Evolutionary conservation across 2,113 vertebrate genomes (phyloP).

Genomic region (Ia io): DNA sequence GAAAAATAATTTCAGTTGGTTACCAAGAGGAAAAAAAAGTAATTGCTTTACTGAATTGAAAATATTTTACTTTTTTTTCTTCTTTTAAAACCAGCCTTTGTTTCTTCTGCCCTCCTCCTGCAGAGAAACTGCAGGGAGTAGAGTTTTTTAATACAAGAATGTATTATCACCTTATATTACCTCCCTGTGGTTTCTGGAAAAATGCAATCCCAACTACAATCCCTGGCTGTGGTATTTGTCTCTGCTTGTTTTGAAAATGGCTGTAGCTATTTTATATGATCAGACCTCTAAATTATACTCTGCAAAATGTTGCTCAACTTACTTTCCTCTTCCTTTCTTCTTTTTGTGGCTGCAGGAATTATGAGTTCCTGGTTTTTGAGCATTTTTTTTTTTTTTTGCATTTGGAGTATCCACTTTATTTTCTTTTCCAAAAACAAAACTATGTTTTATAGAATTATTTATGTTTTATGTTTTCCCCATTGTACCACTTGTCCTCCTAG

Average conservation of each 20-base stretch:
- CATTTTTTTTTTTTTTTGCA: not conserved
- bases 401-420: constrained; percentile 20
- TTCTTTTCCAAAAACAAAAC: not conserved
- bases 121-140: constrained; percentile 34
- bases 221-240: constrained; percentile 19
- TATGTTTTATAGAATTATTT: not conserved
- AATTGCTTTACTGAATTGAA: not conserved
- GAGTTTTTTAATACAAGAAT: constrained; percentile 50
- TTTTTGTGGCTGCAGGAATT: not conserved
- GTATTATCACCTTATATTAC: constrained; percentile 65
- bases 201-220: constrained; percentile 15
- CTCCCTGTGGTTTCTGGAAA: constrained; percentile 36
- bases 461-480: not conserved
- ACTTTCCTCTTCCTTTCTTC: not conserved
- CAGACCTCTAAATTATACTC: constrained; percentile 19
- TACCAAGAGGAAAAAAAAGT: not conserved
- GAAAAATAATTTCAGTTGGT: constrained; percentile 15
- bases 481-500: not conserved
- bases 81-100: not conserved
- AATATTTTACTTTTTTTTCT: constrained; percentile 27
- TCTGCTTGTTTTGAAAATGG: constrained; percentile 54
- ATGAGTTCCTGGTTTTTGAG: not conserved
- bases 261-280: constrained; percentile 36
- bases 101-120: constrained; percentile 28
- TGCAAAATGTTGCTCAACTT: constrained; percentile 29